Conservation (phyloP, 2,113 vertebrate species). For the Tretioscincus oriximinensis region DNA sequence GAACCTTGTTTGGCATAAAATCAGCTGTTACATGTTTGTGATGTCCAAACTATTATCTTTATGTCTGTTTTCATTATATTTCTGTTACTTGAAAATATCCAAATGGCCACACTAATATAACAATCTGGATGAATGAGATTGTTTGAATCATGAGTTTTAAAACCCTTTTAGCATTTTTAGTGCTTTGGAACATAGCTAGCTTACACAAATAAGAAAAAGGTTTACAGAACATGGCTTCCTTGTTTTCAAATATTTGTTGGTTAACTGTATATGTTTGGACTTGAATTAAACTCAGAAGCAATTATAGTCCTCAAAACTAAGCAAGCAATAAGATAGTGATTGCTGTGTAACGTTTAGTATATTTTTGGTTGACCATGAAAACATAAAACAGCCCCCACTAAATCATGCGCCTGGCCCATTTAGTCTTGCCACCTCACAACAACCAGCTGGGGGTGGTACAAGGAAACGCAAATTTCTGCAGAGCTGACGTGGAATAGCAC, state of each 20-base stretch:
- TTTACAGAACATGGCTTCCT: background rate
- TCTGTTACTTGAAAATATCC: slow-evolving; percentile 24
- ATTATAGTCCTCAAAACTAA: background rate
- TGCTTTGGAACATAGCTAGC: slow-evolving; percentile 15
- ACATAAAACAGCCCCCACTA: no score
- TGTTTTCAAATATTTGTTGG: slow-evolving; percentile 4
- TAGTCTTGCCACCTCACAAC: no score
- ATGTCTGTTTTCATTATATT: slow-evolving; percentile 2
- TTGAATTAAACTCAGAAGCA: background rate
- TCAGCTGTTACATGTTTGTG: background rate
- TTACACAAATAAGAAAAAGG: slow-evolving; percentile 24
- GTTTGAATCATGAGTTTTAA: slow-evolving; percentile 20
- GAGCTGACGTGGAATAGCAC: no score
- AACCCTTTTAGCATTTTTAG: slow-evolving; percentile 31
- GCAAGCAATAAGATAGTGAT: background rate
- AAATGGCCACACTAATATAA: slow-evolving; percentile 1
- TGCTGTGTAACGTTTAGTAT: background rate
- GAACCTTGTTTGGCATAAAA: background rate
- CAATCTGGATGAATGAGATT: slow-evolving; percentile 1
- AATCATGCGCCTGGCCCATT: no score
- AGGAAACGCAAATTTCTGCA: no score
- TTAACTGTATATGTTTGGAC: background rate
- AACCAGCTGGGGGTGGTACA: no score
- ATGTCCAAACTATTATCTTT: slow-evolving; percentile 15
- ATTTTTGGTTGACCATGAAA: background rate